Evolutionary conservation across 2,797 vertebrate genomes (phyloP), one percentile per base, ranked within the genome.

Genomic region (Salarias fasciatus): DNA sequence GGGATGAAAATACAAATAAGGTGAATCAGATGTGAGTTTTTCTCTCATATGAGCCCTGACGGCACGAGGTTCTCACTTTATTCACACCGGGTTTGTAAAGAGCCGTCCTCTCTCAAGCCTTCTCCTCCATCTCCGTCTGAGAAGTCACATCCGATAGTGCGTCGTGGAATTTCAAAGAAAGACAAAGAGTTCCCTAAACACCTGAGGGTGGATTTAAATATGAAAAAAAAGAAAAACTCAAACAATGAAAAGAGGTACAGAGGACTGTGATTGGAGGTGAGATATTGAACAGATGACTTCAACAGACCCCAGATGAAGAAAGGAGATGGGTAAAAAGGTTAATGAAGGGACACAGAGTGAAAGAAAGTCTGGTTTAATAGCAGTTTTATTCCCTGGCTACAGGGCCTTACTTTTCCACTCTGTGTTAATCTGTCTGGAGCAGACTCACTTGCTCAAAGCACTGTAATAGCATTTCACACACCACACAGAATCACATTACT

Each of bases 401-500:
- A n/a, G 55, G 73, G 52, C 52, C 46, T 5, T 41, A 44, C 54
- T 66, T 58, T 24, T 67, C 45, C 18, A 9, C 54, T 69, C 44
- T 24, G 43, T 37, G 42, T 45, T 80, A 83, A 80, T 88, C 75
- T 82, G 67, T 60, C 59, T 43, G 33, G 15, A 75, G 74, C 79
- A 68, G 46, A 33, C 49, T 79, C 69, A 68, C 64, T 81, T 41
- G 63, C 76, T 84, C 65, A 75, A 71, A 80, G 60, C 63, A 10
- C 64, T 66, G 46, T 81, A 87, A 86, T 86, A 78, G 67, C 65
- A 69, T 76, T 86, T 84, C 79, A 80, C 77, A 81, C 56, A 54
- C 48, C 57, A 67, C 72, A 38, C 51, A 57, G 49, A 80, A 81
- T 75, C 72, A 74, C 67, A 86, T 89, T 87, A 82, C 76, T 65